These are phyloP conservation scores for Phengaris alcon DNA, from an alignment of 2,888 invertebrate genomes.

Conservation along the genomic window DNA sequence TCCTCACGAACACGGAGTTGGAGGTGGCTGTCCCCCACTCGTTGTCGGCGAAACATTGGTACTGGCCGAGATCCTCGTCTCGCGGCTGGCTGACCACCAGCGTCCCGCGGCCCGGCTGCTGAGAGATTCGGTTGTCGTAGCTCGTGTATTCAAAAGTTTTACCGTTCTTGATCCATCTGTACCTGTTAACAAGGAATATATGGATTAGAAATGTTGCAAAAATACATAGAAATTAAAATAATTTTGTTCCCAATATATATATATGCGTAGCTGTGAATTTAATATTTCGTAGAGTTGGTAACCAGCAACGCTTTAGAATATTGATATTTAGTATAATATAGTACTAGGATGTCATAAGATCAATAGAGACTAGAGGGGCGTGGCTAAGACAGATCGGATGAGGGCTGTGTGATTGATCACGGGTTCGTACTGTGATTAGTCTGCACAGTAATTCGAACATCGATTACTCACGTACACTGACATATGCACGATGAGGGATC, in stretches of 20 bases:
- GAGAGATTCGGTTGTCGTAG: conserved; percentile 95
- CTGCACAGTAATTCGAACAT: neutral
- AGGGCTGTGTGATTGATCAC: conserved; percentile 12
- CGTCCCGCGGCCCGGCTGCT: conserved; percentile 96
- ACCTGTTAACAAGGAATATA: conserved; percentile 73
- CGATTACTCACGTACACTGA: conserved; percentile 4
- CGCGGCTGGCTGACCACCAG: conserved; percentile 92
- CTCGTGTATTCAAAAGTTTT: conserved; percentile 96
- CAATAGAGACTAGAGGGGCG: neutral
- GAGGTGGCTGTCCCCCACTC: conserved; percentile 96
- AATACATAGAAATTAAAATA: neutral
- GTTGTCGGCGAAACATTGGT: conserved; percentile 97
- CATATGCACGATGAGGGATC: neutral
- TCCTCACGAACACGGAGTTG: conserved; percentile 95
- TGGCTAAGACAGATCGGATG: neutral
- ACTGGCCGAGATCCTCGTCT: conserved; percentile 95
- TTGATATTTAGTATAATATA: neutral
- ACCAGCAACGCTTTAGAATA: neutral
- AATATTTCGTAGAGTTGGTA: neutral
- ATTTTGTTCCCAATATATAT: too few relatives aligned
- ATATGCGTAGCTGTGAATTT: too few relatives aligned
- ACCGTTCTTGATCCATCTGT: conserved; percentile 97
- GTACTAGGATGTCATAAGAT: neutral
- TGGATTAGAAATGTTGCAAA: neutral
- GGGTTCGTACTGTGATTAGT: neutral